Evolutionary conservation across 2,113 vertebrate species (phyloP), one percentile per base, ranked within the genome.

Genomic region (Rissa tridactyla): DNA sequence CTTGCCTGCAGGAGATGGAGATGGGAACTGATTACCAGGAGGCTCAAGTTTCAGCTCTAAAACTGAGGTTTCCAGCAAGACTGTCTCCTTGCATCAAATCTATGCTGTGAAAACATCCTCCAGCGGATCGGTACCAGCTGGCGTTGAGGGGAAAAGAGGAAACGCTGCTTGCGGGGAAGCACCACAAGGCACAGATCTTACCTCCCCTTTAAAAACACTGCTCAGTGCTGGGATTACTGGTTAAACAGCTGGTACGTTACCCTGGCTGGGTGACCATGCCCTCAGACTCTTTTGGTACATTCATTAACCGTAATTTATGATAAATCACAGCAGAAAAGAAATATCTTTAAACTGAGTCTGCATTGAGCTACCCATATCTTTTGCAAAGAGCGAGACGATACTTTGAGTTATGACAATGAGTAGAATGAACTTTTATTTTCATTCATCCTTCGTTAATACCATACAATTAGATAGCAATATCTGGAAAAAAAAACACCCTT

Each of bases 351-450:
- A 83, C 10, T 4, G 5, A 79, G 40, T 42, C 72, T 76, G 64
- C 47, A 29, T 0, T 6, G 1, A 93, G 34, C 26, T 62, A 69
- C 42, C 32, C 7, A 0, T 2, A 46, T 9, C 36, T 84, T 84
- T 9, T 65, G 30, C 36, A 89, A 91, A 96, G 75, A 96, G 58
- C 11, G n/a, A 90, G 52, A 92, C n/a, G 2, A 96, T 69, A 90
- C 78, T 71, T 69, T 10, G 81, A 57, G 47, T 64, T 83, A 75
- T 70, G 86, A 36, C 87, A 95, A 94, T 26, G 38, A 91, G 96
- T 75, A 96, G 90, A 96, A 95, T 85, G 92, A 94, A 91, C 72
- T 92, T 98, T 98, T 98, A 98, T 98, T 98, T 98, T 96, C 93
- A 96, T 93, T 96, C 97, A 96, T 92, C 95, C 94, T 96, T 94